phyloP scores from a whole-genome alignment of 2,888 invertebrate species.

The Gerris lacustris region DNA sequence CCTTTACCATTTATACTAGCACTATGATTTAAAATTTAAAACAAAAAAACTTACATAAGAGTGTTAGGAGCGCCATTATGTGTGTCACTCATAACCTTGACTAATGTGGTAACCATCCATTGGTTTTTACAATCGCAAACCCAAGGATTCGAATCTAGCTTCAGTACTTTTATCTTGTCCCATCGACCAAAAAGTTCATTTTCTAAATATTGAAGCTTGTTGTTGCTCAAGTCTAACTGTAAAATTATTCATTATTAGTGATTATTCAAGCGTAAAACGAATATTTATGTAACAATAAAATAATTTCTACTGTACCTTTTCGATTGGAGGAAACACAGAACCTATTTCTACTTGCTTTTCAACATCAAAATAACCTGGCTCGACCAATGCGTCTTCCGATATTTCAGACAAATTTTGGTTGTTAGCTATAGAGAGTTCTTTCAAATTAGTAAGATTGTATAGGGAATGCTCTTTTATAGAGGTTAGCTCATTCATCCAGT shows the following conservation, averaged over 20 bases:
- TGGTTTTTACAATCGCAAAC: conserved; percentile 67
- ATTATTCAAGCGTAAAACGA: no score
- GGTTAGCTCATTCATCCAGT: conserved; percentile 50
- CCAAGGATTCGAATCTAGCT: conserved; percentile 62
- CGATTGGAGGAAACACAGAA: conserved; percentile 52
- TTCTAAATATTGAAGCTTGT: conserved; percentile 56
- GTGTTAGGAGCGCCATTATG: conserved; percentile 26
- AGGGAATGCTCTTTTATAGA: conserved; percentile 46
- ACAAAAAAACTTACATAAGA: conserved; percentile 20
- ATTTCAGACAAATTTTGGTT: conserved; percentile 50
- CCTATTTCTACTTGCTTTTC: conserved; percentile 38
- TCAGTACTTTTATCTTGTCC: conserved; percentile 53
- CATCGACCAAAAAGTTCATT: conserved; percentile 52
- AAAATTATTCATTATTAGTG: conserved; percentile 25
- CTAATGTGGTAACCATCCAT: conserved; percentile 57
- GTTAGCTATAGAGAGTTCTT: conserved; percentile 47
- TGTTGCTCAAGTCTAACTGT: conserved; percentile 59
- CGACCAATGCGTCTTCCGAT: conserved; percentile 47
- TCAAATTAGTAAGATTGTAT: conserved; percentile 41
- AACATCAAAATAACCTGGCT: conserved; percentile 2
- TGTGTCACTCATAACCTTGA: conserved; percentile 42
- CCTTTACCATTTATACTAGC: no score
- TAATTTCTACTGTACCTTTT: conserved; percentile 41
- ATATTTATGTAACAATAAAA: neutral
- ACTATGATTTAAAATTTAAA: no score